A percentile compares a stretch with the other conserved stretches of the same genome.
These are phyloP conservation scores for Vandiemenella viatica DNA, from an alignment of 2,888 invertebrate genomes.

Conservation along the genomic window DNA sequence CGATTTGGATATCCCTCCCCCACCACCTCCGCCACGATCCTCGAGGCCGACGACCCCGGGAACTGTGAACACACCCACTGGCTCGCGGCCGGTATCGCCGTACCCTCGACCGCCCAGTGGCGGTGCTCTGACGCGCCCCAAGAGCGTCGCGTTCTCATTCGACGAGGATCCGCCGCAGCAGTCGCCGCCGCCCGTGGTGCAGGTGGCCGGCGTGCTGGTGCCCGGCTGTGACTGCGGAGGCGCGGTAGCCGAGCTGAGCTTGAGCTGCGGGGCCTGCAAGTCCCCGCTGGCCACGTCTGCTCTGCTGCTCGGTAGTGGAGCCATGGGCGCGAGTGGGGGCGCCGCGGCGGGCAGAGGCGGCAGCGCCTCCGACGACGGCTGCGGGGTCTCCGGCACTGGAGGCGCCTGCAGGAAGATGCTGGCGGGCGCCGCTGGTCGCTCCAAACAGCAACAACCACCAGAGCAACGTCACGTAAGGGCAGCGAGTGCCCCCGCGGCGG, in stretches of 20 bases:
- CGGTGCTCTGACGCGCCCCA: slow-evolving; percentile 5
- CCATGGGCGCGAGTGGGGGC: slow-evolving; percentile 11
- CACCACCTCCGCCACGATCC: slow-evolving; percentile 4
- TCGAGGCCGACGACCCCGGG: neutral
- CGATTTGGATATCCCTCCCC: slow-evolving; percentile 1
- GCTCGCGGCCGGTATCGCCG: slow-evolving; percentile 4
- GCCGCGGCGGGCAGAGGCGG: slow-evolving; percentile 7
- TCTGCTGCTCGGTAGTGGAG: neutral
- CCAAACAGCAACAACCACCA: too few species aligned
- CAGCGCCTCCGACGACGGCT: slow-evolving; percentile 1
- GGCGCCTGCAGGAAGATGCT: slow-evolving; percentile 13
- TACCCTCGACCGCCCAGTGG: neutral
- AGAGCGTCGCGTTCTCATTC: slow-evolving; percentile 13
- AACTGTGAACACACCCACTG: neutral
- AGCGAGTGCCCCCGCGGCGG: too few species aligned
- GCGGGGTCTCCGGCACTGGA: slow-evolving; percentile 10
- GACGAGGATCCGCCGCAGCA: neutral
- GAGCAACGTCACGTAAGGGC: too few species aligned
- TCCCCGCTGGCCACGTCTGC: neutral
- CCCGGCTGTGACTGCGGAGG: neutral
- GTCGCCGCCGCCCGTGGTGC: neutral
- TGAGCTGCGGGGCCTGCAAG: neutral
- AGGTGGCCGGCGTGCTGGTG: neutral
- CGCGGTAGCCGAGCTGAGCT: neutral
- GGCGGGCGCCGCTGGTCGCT: neutral